Conservation (phyloP, 2,888 invertebrate genomes). For the Amblyjoppa fuscipennis region DNA sequence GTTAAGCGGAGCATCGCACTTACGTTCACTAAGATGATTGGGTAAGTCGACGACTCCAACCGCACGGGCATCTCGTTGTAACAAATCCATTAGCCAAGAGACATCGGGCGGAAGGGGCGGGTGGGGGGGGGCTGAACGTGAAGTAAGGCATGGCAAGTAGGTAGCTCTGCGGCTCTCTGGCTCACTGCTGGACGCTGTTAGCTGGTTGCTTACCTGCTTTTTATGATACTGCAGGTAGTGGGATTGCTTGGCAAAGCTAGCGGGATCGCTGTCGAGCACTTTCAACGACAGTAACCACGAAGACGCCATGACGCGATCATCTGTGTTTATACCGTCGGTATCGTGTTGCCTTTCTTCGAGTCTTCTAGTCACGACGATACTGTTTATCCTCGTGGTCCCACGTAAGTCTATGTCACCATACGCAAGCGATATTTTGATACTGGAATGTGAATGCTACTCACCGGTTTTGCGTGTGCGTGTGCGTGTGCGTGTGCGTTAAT, state of each 20-base stretch:
- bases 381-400: slow-evolving; percentile 77
- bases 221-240: slow-evolving; percentile 65
- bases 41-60: not conserved
- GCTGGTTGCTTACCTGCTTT: slow-evolving; percentile 52
- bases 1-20: slow-evolving; percentile 9
- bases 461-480: too few relatives aligned
- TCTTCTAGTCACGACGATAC: slow-evolving; percentile 76
- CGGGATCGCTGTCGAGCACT: slow-evolving; percentile 80
- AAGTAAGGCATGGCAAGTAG: slow-evolving; percentile 76
- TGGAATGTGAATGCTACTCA: too few relatives aligned
- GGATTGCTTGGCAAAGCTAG: slow-evolving; percentile 77
- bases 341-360: slow-evolving; percentile 69
- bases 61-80: slow-evolving; percentile 13
- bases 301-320: slow-evolving; percentile 84
- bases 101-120: slow-evolving; percentile 68
- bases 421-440: not conserved
- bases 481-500: too few relatives aligned
- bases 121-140: slow-evolving; percentile 73
- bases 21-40: slow-evolving; percentile 21
- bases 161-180: slow-evolving; percentile 47
- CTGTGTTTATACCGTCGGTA: slow-evolving; percentile 76
- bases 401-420: slow-evolving; percentile 77
- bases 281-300: slow-evolving; percentile 83
- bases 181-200: slow-evolving; percentile 39
- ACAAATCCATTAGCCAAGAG: slow-evolving; percentile 15